Evolutionary conservation across 2,888 invertebrate species (phyloP), one percentile per base, ranked within the genome.

Genomic region (Acronicta leporina): DNA sequence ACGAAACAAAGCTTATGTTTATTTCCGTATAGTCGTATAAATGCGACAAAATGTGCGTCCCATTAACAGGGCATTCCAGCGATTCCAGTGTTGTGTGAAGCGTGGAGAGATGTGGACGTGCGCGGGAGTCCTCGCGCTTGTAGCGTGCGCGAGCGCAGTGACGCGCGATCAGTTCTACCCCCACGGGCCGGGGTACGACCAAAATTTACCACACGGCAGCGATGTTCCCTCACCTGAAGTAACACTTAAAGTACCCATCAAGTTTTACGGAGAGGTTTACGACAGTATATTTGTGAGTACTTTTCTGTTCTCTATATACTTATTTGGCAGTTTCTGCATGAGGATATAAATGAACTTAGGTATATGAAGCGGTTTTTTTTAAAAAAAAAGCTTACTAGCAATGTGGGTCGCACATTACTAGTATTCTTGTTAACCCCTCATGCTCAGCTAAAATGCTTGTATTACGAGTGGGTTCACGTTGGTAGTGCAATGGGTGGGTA

Each of bases 241-340:
- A 7, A 83, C 85, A 4, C 94, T 98, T 2, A 95, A 94, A 80
- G 96, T 96, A 40, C 97, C 98, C 1, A 95, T 99, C 56, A 94
- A 95, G 50, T 98, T 98, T 92, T 99, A 96, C 87, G 97, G 97
- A 75, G 96, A 96, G 73, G 92, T 92, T 67, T 98, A 97, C 88
- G 95, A 96, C 57, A 95, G 96, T 38, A 94, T 98, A 81, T 98
- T 95, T 90, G 98, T 99, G 93, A 98, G 98, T 98, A 81, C 8
- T 57, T 57, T 57, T 68, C 16, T 68, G 13, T 33, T 49, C 30
- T 44, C 30, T 27, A 38, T 33, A n/a, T n/a, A n/a, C n/a, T n/a
- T n/a, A 27, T 27, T 27, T 5, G n/a, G 7, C 38, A 0, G 5
- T n/a, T n/a, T 7, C 1, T n/a, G 33, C 33, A 33, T 33, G 33